Evolutionary conservation across 2,888 invertebrate genomes (phyloP).

Genomic region (Fabriciana adippe): DNA sequence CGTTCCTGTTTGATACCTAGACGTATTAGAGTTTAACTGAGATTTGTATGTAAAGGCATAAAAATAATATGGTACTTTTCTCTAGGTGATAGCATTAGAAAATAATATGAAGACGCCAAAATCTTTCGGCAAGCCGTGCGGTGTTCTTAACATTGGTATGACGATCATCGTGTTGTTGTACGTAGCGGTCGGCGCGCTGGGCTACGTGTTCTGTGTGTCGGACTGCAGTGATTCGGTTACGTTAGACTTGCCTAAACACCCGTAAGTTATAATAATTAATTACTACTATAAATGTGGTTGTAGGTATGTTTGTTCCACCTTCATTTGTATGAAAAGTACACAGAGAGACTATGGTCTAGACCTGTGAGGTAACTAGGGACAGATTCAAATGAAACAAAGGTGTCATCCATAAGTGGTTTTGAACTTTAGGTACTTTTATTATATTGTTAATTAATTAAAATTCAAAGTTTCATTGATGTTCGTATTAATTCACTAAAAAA

Average conservation of each 20-base stretch:
- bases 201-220: constrained; percentile 90
- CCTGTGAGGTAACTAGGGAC: too few relatives aligned
- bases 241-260: constrained; percentile 86
- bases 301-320: not conserved
- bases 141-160: constrained; percentile 93
- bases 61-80: not conserved
- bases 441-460: too few relatives aligned
- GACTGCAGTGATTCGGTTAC: constrained; percentile 89
- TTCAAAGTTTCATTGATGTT: too few relatives aligned
- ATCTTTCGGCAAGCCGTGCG: constrained; percentile 88
- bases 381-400: too few relatives aligned
- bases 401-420: too few relatives aligned
- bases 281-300: not conserved
- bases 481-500: too few relatives aligned
- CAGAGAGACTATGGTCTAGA: too few relatives aligned
- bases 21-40: too few relatives aligned
- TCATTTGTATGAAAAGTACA: too few relatives aligned
- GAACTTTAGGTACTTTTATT: too few relatives aligned
- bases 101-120: constrained; percentile 94
- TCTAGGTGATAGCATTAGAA: constrained; percentile 92
- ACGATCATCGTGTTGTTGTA: constrained; percentile 88
- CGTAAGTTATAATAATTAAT: constrained; percentile 49
- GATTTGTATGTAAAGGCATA: too few relatives aligned
- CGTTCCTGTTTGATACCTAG: too few relatives aligned
- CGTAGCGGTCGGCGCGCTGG: constrained; percentile 90